Conservation (phyloP, 2,888 invertebrate genomes). For the Protodeltote pygarga region DNA sequence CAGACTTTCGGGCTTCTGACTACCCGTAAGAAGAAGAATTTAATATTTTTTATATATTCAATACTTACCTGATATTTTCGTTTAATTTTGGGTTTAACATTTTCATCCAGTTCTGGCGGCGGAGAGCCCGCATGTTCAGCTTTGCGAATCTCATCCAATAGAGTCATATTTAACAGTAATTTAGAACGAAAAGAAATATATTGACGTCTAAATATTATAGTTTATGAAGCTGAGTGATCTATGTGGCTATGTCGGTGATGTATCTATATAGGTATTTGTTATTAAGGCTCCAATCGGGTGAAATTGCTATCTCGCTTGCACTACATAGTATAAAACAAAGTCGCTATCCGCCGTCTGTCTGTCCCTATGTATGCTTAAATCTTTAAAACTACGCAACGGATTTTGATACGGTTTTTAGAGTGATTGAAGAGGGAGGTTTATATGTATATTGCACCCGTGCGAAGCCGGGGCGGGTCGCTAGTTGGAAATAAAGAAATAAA, state of each 20-base stretch:
- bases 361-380: no score
- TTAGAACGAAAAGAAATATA: slow-evolving; percentile 7
- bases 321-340: no score
- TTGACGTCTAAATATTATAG: background rate
- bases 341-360: no score
- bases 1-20: no score
- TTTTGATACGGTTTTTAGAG: no score
- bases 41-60: no score
- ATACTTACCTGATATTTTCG: slow-evolving; percentile 11
- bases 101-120: slow-evolving; percentile 63
- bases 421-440: no score
- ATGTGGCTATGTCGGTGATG: slow-evolving; percentile 13
- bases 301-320: background rate
- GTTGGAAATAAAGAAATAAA: no score
- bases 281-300: background rate
- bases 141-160: slow-evolving; percentile 62
- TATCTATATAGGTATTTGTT: background rate
- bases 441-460: no score
- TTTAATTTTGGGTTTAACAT: background rate
- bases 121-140: slow-evolving; percentile 62
- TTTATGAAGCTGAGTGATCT: slow-evolving; percentile 4
- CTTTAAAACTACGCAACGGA: no score
- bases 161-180: slow-evolving; percentile 53
- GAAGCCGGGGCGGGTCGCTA: no score
- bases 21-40: no score